A percentile compares a stretch with the other conserved stretches of the same genome.
Conservation (phyloP, 2,113 vertebrate species). For the Pachycephala philippinensis region DNA sequence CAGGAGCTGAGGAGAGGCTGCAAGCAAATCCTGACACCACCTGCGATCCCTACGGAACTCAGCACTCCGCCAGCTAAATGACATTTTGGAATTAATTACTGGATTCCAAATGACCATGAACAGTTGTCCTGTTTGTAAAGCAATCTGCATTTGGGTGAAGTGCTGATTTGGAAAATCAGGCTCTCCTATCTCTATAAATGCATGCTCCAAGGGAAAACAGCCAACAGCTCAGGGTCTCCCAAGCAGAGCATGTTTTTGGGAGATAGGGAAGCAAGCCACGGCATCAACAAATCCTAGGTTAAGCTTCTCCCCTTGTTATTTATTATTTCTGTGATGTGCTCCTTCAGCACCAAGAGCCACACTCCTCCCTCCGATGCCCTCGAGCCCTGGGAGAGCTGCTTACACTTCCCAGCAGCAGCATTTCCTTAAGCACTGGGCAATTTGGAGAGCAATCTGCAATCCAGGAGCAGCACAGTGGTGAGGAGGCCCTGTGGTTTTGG, state of each 20-base stretch:
- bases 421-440: neutral
- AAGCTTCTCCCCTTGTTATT: constrained; percentile 25
- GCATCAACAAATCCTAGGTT: constrained; percentile 50
- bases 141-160: constrained; percentile 1
- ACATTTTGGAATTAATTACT: neutral
- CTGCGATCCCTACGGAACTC: neutral
- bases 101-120: neutral
- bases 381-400: neutral
- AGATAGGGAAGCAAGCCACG: constrained; percentile 55
- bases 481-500: neutral
- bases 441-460: neutral
- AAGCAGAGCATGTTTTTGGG: constrained; percentile 48
- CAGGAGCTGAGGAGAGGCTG: neutral
- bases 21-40: neutral
- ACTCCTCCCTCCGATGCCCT: neutral
- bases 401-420: neutral
- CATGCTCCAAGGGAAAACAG: constrained; percentile 10
- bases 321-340: neutral
- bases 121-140: neutral
- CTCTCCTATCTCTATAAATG: constrained; percentile 34
- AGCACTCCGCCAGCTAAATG: neutral
- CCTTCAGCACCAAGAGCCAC: neutral
- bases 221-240: constrained; percentile 48
- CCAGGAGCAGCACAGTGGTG: neutral
- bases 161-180: constrained; percentile 32